A percentile compares a stretch with the other conserved stretches of the same genome.
Evolutionary conservation across 2,888 invertebrate species (phyloP).

Genomic region (Myopa testacea): DNA sequence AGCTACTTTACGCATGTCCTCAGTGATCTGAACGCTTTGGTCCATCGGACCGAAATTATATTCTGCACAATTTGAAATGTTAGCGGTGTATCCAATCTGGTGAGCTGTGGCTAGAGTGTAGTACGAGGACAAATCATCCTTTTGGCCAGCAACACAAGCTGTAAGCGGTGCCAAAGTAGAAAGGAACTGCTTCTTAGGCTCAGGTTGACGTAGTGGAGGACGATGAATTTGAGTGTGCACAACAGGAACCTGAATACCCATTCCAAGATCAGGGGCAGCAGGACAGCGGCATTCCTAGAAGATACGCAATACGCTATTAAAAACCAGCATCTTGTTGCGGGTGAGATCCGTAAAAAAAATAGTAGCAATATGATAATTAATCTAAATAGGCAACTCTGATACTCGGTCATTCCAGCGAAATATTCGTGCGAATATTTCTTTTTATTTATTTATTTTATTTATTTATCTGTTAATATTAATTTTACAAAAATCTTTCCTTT

Average conservation of each 20-base stretch:
- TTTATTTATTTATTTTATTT: too few relatives aligned
- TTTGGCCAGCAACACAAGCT: constrained; percentile 78
- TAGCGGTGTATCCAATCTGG: constrained; percentile 59
- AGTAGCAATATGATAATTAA: too few relatives aligned
- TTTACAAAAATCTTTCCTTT: too few relatives aligned
- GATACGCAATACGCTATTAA: not conserved
- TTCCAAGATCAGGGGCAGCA: constrained; percentile 72
- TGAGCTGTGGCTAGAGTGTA: constrained; percentile 73
- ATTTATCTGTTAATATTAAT: too few relatives aligned
- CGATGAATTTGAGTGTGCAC: constrained; percentile 68
- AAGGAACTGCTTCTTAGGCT: constrained; percentile 81
- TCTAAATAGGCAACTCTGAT: too few relatives aligned
- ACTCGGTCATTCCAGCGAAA: too few relatives aligned
- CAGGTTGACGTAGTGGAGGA: constrained; percentile 70
- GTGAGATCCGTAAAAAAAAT: too few relatives aligned
- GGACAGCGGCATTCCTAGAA: constrained; percentile 67
- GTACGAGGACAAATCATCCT: constrained; percentile 73
- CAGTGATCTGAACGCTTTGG: constrained; percentile 70
- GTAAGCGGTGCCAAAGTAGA: constrained; percentile 83
- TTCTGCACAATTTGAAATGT: constrained; percentile 74
- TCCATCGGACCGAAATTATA: constrained; percentile 74
- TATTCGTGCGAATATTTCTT: too few relatives aligned
- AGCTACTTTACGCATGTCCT: constrained; percentile 71
- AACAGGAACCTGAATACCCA: constrained; percentile 69
- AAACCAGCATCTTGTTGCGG: too few relatives aligned